Base-by-base conservation (phyloP, 2,113 vertebrate species). In the Lepus timidus region DNA sequence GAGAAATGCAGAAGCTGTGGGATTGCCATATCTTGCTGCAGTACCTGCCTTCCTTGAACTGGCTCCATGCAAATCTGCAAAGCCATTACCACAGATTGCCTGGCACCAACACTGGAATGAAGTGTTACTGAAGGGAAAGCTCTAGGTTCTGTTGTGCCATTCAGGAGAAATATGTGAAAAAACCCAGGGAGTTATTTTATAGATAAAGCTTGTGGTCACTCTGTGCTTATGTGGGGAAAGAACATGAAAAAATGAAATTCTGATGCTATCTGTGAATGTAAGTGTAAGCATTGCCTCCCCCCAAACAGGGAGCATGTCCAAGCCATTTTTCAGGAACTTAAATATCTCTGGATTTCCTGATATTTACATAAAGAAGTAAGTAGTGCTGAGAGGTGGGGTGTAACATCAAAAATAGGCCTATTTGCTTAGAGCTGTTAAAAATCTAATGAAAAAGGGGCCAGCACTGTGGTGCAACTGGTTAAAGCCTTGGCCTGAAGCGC, bases 311-410 rank as follows among this genome's bases (percentile, higher is more conserved):
- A 84, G 25, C 52, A 76, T 55, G 20, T 4, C 4, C 39, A 80
- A 67, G 4, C 39, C 73, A 25, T 55, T 25, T 25, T 87, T 90
- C 74, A 88, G 39, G 88, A 95, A 79, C 68, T 83, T 78, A 71
- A 87, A 74, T 74, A 64, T 86, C 51, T 58, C 31, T 31, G n/a
- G 22, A 52, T 68, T 94, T 88, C 7, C 82, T 68, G 19, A 52
- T 67, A 73, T 79, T 90, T 88, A 52, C 70, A 73, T 78, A 65
- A 73, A 29, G 3, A 36, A 58, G 14, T 85, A 78, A 91, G 17
- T 55, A 71, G 25, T 27, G 14, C 6, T 73, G 22, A 94, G 49
- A 51, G 16, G 33, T 85, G 83, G 23, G 31, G 58, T 74, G 10
- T 49, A 33, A 88, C 11, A 31, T 70, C 68, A 80, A 58, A 9